A percentile compares a stretch with the other conserved stretches of the same genome.
These are phyloP conservation scores for Agonopterix alstromeriana DNA, from an alignment of 2,888 invertebrate genomes.

Conservation along the genomic window DNA sequence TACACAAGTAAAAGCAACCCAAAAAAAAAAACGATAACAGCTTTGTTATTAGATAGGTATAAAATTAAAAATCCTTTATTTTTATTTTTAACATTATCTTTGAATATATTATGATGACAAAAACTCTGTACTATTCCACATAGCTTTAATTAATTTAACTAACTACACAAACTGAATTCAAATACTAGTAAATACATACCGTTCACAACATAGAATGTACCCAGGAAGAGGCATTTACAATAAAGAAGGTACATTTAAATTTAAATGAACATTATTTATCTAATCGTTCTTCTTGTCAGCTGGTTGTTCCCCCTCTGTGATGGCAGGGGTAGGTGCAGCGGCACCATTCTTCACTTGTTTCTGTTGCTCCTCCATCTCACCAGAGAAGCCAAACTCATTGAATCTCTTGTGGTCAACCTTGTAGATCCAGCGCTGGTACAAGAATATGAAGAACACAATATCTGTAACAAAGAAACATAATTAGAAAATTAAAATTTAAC, in stretches of 20 bases:
- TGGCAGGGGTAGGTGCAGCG: conserved; percentile 46
- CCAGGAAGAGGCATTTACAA: background rate
- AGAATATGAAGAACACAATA: conserved; percentile 98
- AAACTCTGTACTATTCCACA: conserved; percentile 2
- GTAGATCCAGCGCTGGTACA: conserved; percentile 99
- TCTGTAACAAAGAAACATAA: conserved; percentile 74
- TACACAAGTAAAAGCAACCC: too few species aligned
- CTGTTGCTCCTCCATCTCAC: conserved; percentile 87
- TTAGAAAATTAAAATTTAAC: background rate
- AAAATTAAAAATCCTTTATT: too few species aligned
- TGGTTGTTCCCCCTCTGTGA: conserved; percentile 41
- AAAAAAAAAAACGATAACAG: too few species aligned
- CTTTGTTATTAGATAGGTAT: too few species aligned
- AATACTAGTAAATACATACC: conserved; percentile 2
- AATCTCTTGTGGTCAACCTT: conserved; percentile 95
- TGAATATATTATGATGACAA: background rate
- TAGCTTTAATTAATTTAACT: conserved; percentile 4
- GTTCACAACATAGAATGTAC: conserved; percentile 2
- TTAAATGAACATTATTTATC: conserved; percentile 15
- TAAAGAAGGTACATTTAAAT: conserved; percentile 3
- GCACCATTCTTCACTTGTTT: conserved; percentile 42
- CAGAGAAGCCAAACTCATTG: conserved; percentile 99
- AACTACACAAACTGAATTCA: conserved; percentile 3
- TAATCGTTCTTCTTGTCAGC: conserved; percentile 69
- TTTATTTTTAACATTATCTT: too few species aligned